Evolutionary conservation across 1,140 invertebrate species (phyloP), one percentile per base, ranked within the genome.

Genomic region (roundworm (Caenorhabditis elegans)): DNA sequence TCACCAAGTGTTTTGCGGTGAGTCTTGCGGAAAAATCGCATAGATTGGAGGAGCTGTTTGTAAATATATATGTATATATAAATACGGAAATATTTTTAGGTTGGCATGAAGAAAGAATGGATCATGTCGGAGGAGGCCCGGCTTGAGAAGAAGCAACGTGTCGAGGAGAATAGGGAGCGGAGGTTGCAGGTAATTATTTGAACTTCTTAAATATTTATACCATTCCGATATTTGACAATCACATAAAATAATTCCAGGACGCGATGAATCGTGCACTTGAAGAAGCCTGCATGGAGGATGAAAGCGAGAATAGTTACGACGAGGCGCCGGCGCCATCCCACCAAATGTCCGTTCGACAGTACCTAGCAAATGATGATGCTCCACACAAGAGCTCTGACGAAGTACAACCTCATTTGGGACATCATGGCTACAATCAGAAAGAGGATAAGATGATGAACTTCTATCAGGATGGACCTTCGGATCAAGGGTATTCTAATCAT

Each of bases 111-210:
- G 82, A 97, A 96, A 88, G 96, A 98, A 88, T 96, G 95, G 90
- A 98, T 98, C 15, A 95, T 98, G 94, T 95, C 95, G 0, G 96
- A 98, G 76, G 95, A 97, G 86, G 96, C 98, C 85, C 96, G 97
- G 90, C 93, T 94, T 11, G 92, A 94, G 49, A 98, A 98, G 88
- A 91, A 95, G 79, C 92, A 94, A 79, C 96, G 97, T 90, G 96
- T 98, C 81, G 94, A 96, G 89, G 93, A 95, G 88, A 98, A 98
- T 89, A 92, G 95, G 84, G 93, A 81, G 28, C n/a, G 47, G 11
- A 10, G 75, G 31, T 17, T 81, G 46, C 24, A 36, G 34, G 75
- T 36, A 10, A 36, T n/a, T n/a, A n/a, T n/a, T n/a, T n/a, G n/a
- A n/a, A n/a, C n/a, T n/a, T n/a, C n/a, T n/a, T n/a, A n/a, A n/a